Conservation (phyloP, 2,113 vertebrate genomes). For the Percopsis transmontana region DNA sequence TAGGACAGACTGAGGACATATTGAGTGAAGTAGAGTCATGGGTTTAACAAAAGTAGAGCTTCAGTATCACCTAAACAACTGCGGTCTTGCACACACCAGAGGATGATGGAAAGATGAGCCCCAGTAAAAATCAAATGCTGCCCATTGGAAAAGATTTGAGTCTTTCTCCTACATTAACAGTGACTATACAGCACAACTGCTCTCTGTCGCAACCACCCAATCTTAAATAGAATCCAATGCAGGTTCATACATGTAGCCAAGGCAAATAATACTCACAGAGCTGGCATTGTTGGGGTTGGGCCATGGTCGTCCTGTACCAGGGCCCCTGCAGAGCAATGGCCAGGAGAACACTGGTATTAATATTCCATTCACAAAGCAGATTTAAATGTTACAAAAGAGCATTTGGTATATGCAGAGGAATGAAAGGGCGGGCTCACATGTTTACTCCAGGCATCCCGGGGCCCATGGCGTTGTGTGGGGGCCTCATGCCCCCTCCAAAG, state of each 20-base stretch:
- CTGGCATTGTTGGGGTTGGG: conserved; percentile 97
- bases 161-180: no score
- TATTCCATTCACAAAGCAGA: not conserved
- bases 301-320: conserved; percentile 92
- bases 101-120: no score
- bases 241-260: no score
- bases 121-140: not conserved
- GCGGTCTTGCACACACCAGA: no score
- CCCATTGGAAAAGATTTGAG: conserved; percentile 34
- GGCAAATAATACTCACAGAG: conserved; percentile 86
- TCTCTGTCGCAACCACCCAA: no score
- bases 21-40: no score
- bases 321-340: conserved; percentile 81
- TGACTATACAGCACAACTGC: no score
- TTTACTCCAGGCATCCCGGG: conserved; percentile 98
- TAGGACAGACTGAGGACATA: no score
- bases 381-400: not conserved
- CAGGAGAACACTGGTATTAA: not conserved
- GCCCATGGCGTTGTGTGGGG: conserved; percentile 96
- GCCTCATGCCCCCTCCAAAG: conserved; percentile 97
- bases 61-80: no score
- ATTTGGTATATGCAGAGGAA: not conserved
- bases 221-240: no score
- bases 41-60: no score
- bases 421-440: conserved; percentile 84